phyloP scores from a whole-genome alignment of 2,113 vertebrate species.

The Archocentrus centrarchus region DNA sequence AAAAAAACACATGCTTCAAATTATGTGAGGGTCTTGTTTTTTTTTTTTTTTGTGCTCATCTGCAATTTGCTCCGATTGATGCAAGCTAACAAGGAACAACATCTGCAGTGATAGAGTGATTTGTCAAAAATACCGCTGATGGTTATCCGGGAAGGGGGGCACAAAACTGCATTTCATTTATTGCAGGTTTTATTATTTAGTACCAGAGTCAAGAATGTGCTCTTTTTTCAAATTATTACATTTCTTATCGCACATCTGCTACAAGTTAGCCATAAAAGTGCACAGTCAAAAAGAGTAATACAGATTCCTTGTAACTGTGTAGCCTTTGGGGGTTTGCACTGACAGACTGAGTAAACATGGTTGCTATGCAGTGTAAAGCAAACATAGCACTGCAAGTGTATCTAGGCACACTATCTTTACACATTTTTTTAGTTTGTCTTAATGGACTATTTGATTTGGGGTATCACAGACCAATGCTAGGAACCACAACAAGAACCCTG shows the following conservation, averaged over 20 bases:
- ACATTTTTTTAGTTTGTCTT: background rate
- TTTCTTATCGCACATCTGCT: constrained; percentile 60
- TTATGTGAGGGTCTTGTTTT: background rate
- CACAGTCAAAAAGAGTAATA: constrained; percentile 16
- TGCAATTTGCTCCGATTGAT: background rate
- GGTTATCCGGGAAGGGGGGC: background rate
- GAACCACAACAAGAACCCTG: background rate
- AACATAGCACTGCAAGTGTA: background rate
- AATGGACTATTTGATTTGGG: background rate
- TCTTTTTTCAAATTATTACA: background rate
- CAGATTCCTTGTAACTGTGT: constrained; percentile 16
- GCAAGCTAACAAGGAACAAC: constrained; percentile 1
- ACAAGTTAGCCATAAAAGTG: constrained; percentile 33
- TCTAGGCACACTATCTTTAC: background rate
- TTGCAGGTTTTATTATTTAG: constrained; percentile 25
- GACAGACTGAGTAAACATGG: constrained; percentile 57
- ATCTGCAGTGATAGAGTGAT: background rate
- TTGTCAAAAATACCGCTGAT: background rate
- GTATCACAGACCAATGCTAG: background rate
- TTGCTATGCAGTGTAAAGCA: constrained; percentile 49
- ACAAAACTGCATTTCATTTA: background rate
- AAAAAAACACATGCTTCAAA: constrained; percentile 21
- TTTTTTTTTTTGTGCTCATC: background rate
- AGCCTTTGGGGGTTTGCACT: constrained; percentile 32
- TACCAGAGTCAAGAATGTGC: constrained; percentile 30